Base-by-base conservation (phyloP, 2,797 vertebrate species). In the Poeciliopsis presidionis region DNA sequence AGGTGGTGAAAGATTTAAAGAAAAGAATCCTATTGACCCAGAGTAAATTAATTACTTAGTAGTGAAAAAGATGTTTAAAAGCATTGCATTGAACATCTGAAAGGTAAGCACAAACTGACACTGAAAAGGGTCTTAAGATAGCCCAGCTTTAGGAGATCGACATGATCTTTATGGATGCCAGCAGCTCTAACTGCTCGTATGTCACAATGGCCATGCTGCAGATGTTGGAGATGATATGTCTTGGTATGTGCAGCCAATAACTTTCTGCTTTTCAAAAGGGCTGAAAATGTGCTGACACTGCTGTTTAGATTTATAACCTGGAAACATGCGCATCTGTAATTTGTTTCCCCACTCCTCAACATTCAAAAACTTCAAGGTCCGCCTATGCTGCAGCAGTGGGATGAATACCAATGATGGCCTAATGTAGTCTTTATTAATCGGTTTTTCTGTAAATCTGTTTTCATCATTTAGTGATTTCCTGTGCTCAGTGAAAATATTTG, bases 271-370 rank as follows among this genome's bases (percentile, higher is more conserved):
- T 90, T 86, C 73, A 74, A 81, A 88, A 47, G 57, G 41, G 75
- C 18, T 78, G 77, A 78, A 78, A 78, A 87, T 81, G 30, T 90
- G 91, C 92, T 89, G 92, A 93, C 89, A 78, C 72, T 12, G 86
- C 84, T 41, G 55, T 85, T 88, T 80, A 33, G 85, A 87, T 84
- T 86, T 71, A 84, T 80, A 84, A 83, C 86, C 78, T 73, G 39
- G 41, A 53, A 87, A 77, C 46, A 65, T 78, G 77, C 33, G 82
- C 77, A 81, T 82, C 74, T 76, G 45, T 82, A 76, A 91, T 86
- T 89, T 78, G 51, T 80, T 77, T 74, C 75, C 67, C 16, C 28
- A 0, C 18, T 55, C 39, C 43, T 11, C 43, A 36, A 57, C 59
- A 78, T 74, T 53, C 67, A 47, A 73, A 80, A 84, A 81, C 87